Evolutionary conservation across 2,797 vertebrate genomes (phyloP), one percentile per base, ranked within the genome.

Genomic region (Pipistrellus nathusii): DNA sequence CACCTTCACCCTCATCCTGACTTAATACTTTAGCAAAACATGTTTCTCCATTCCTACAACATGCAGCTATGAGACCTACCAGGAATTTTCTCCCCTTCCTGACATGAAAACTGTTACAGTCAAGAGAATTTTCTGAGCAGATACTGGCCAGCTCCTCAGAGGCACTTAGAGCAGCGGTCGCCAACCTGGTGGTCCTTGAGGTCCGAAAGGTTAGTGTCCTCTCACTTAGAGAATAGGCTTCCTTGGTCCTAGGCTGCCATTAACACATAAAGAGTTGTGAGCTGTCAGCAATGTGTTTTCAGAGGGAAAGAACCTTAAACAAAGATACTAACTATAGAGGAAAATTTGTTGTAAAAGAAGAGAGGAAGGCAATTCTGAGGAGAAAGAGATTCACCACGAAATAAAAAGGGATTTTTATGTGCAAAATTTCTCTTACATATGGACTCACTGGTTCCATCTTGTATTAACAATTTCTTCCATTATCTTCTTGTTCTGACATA

Each of bases 401-500:
- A 96, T 83, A 91, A 17, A 93, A 83, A 76, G 51, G 97, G 41
- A 90, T 94, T 97, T 97, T 84, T 71, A 51, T 41, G 27, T 85
- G 72, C 85, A 82, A 51, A 85, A 89, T n/a, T 95, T 96, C 91
- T 97, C 96, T 95, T 51, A 46, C 15, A n/a, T 94, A 55, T 81
- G 83, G 95, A 95, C 85, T 97, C 90, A 83, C 93, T 88, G 95
- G 97, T 94, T 92, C 97, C 93, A 91, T 97, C 85, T 88, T 97
- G 81, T 94, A 95, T 97, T 98, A 98, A 98, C 96, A 96, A 97
- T 97, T 96, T 98, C 88, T 93, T 97, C 97, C 93, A 84, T 97
- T 98, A 98, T 97, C 93, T 97, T 95, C 94, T 96, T 97, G 96
- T 96, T 98, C 96, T 97, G 96, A 98, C 97, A 98, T 96, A 97